Base-by-base conservation (phyloP, 2,888 invertebrate species). In the Disparrhopalites patrizii region DNA sequence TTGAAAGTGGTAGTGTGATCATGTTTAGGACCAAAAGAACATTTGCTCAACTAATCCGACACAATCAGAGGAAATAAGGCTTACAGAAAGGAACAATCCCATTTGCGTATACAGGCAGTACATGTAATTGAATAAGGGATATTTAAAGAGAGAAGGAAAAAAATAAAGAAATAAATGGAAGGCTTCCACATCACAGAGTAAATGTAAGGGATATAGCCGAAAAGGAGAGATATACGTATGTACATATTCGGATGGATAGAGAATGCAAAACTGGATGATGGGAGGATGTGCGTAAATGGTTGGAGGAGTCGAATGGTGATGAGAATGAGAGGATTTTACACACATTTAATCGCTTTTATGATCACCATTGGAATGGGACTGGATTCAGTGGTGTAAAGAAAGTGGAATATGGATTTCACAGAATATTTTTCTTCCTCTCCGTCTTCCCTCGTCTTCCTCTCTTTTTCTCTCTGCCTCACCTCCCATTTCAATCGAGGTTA, bases 331-430 rank as follows among this genome's bases (percentile, higher is more conserved):
- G 5, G 23, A 47, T 47, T 47, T 47, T 47, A 47, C 47, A 47
- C 47, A 47, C 47, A 47, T 54, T 54, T 54, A 54, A 54, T 54
- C 54, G 54, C n/a, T 54, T 54, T 54, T 31, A 54, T 54, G 30
- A 33, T 54, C 54, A 31, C 33, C 54, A 54, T 54, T 54, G n/a
- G 31, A 54, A 10, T 31, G 30, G 33, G 31, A 31, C 58, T 43
- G 54, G 28, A 31, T 54, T 54, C n/a, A n/a, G 23, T 47, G 47
- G 43, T 23, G 58, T 58, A 40, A 58, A 40, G 13, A 58, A 18
- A 57, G 13, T 25, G 47, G 30, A 28, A 20, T 31, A 28, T 30
- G 31, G 54, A 31, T 27, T 31, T 31, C 18, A n/a, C n/a, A 30
- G 31, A 55, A 20, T 31, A 15, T 33, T 30, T 18, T 55, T 55